Evolutionary conservation across 2,113 vertebrate species (phyloP), one percentile per base, ranked within the genome.

Genomic region (Semicossyphus pulcher): DNA sequence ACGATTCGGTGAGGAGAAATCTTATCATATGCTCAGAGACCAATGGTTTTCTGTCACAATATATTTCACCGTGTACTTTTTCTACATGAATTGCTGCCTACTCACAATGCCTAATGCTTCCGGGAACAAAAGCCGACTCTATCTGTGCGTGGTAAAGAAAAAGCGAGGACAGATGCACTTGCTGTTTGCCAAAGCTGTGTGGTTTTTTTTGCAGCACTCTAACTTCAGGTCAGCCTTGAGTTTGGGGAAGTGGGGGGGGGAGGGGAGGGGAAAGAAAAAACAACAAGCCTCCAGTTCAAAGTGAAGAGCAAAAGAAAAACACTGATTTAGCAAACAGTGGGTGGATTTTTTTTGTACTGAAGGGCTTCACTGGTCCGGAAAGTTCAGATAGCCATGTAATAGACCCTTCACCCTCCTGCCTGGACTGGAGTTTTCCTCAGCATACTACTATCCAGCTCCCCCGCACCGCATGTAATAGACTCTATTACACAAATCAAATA

Each of bases 141-240:
- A n/a, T 84, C 44, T 5, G 61, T 78, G 87, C 20, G 71, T 87
- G 81, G 73, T 81, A 41, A 63, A 80, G 82, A 75, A 75, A 72
- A 85, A 76, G 79, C 25, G 29, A 81, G 61, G 89, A 83, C 84
- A 88, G 83, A 87, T 86, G 88, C 81, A 69, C 77, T 60, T 52
- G 66, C 9, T 71, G 70, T 86, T 78, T 88, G 83, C 80, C 86
- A 76, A 78, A 70, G 66, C 57, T 53, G 69, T 48, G 78, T 44
- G 18, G 7, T 7, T 41, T 18, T 44, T 42, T 80, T 78, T 81
- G 56, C 81, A 42, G 72, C 64, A 54, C 76, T 74, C 65, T 72
- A 51, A 80, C 69, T 72, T 81, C 58, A 83, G 80, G 75, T 81
- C 73, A 59, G 61, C 45, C 66, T 81, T 73, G 59, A 86, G 44